Evolutionary conservation across 2,888 invertebrate species (phyloP), one percentile per base, ranked within the genome.

Genomic region (Malacosoma neustria): DNA sequence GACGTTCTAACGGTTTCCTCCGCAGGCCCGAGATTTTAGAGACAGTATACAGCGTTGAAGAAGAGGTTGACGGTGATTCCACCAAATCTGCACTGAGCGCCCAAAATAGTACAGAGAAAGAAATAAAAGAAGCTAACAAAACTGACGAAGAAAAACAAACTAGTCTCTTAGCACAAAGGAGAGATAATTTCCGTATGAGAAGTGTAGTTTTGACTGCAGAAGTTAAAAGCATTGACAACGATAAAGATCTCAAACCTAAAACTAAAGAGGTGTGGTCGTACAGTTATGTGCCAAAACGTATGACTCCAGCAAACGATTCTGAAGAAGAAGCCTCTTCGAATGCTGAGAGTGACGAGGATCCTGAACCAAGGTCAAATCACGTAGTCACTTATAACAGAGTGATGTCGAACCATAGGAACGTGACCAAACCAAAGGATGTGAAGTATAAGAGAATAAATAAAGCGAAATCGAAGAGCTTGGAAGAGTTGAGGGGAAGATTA

Each of bases 371-470:
- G 51, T 57, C 82, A 11, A 87, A 76, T 42, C 91, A 90, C 42
- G 92, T 93, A 35, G 92, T 92, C 9, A 92, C 91, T 1, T 93
- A 93, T 75, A 94, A 94, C 72, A 85, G 95, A 49, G 95, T 95
- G 39, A 95, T 95, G 95, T 94, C 93, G 33, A 95, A 95, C 75
- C 95, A 96, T 71, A 88, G 95, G 46, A 94, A 94, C 36, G 95
- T 96, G 35, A 95, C 94, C 3, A 95, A 95, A 69, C 95, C 95
- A 46, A 95, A 95, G 80, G 95, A 96, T 67, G 95, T 95, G 22
- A 95, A 95, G 75, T 95, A 95, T 80, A 95, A 95, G 70, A 89
- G 95, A 61, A 95, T 95, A 70, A 95, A 95, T 68, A 95, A 95
- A 69, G 95, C 95, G 3, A 95, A 95, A 67, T 95, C 95, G 43